A percentile compares a stretch with the other conserved stretches of the same genome.
These are phyloP conservation scores for Drosophila albomicans DNA, from an alignment of 1,140 invertebrate species.

Conservation along the genomic window DNA sequence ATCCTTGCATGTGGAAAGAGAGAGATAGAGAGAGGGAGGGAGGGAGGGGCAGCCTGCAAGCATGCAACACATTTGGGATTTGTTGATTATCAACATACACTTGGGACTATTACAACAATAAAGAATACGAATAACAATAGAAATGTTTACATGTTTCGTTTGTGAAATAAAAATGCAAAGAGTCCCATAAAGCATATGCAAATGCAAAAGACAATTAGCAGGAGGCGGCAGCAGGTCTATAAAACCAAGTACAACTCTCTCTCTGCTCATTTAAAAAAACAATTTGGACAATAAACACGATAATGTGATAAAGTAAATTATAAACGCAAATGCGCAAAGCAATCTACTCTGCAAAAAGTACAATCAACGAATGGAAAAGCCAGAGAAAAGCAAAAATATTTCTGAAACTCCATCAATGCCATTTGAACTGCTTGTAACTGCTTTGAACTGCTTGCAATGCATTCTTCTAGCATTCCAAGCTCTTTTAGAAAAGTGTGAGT, in stretches of 20 bases:
- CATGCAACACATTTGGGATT: slow-evolving; percentile 16
- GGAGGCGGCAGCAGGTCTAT: background rate
- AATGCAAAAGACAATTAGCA: slow-evolving; percentile 18
- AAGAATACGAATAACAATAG: slow-evolving; percentile 20
- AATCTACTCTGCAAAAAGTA: too few species aligned
- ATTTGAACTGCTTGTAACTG: too few species aligned
- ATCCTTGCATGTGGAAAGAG: background rate
- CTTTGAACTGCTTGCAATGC: too few species aligned
- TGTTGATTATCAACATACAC: slow-evolving; percentile 19
- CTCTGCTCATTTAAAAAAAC: background rate
- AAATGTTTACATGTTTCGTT: slow-evolving; percentile 14
- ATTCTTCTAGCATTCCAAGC: too few species aligned
- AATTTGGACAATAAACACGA: slow-evolving; percentile 1
- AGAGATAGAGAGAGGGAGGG: background rate
- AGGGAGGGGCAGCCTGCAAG: background rate
- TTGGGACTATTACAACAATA: slow-evolving; percentile 22
- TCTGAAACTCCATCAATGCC: too few species aligned
- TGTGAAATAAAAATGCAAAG: background rate
- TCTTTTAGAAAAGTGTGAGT: too few species aligned
- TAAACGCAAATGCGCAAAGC: too few species aligned
- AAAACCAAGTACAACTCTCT: background rate
- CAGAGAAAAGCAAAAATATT: too few species aligned
- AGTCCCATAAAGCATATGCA: slow-evolving; percentile 11
- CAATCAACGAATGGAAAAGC: too few species aligned
- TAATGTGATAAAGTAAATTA: too few species aligned